Conservation (phyloP, 2,888 invertebrate species). For the Hipparchia semele region DNA sequence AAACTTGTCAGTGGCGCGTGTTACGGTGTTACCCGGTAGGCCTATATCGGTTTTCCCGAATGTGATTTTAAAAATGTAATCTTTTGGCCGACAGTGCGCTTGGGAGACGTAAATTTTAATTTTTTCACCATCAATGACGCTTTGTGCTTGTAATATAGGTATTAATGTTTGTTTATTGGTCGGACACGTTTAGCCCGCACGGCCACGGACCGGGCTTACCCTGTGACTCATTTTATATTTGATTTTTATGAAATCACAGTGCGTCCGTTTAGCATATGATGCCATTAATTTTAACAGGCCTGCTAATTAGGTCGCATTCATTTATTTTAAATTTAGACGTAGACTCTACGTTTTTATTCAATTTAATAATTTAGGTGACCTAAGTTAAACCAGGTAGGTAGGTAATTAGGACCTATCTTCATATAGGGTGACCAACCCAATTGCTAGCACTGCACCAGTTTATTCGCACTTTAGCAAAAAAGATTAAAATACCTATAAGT, state of each 20-base stretch:
- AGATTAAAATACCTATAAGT: too few species aligned
- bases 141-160: conserved; percentile 65
- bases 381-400: not conserved
- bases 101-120: conserved; percentile 76
- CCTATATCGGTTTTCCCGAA: conserved; percentile 71
- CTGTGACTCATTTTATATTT: conserved; percentile 61
- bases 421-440: too few species aligned
- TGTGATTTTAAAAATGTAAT: conserved; percentile 81
- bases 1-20: conserved; percentile 58
- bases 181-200: conserved; percentile 54
- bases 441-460: too few species aligned
- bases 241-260: conserved; percentile 58
- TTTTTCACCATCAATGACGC: conserved; percentile 65
- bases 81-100: conserved; percentile 62
- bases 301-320: conserved; percentile 16
- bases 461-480: too few species aligned
- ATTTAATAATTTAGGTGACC: not conserved
- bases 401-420: not conserved
- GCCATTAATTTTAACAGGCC: conserved; percentile 34
- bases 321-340: conserved; percentile 3
- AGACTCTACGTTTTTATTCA: not conserved
- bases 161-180: conserved; percentile 73
- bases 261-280: conserved; percentile 43
- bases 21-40: conserved; percentile 63
- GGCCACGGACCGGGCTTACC: conserved; percentile 38